These are phyloP conservation scores for Protomyctophum bolini DNA, from an alignment of 2,113 vertebrate species.

Conservation along the genomic window DNA sequence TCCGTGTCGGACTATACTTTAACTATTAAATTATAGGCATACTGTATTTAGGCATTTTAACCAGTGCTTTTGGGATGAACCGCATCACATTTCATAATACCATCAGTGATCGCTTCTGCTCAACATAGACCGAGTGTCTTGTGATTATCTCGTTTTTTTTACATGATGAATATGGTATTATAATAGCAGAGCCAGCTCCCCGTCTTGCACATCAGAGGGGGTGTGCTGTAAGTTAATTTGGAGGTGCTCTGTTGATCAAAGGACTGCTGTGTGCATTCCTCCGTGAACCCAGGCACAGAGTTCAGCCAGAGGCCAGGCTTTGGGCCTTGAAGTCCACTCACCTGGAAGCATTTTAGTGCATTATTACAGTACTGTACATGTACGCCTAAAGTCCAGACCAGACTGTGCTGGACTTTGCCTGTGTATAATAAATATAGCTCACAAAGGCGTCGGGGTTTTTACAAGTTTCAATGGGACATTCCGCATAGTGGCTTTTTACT, in stretches of 20 bases:
- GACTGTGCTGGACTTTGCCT: no score
- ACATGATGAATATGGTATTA: slow-evolving; percentile 40
- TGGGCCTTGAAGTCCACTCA: slow-evolving; percentile 22
- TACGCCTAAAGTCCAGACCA: no score
- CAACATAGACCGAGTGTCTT: not conserved
- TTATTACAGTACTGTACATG: not conserved
- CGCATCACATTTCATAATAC: slow-evolving; percentile 1
- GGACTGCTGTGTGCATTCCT: slow-evolving; percentile 22
- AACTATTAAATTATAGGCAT: slow-evolving; percentile 26
- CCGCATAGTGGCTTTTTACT: no score
- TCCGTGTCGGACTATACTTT: slow-evolving; percentile 1
- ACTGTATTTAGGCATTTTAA: slow-evolving; percentile 31
- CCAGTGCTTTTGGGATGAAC: not conserved
- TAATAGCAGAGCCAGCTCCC: slow-evolving; percentile 38
- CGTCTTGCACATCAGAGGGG: slow-evolving; percentile 30
- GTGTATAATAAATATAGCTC: not conserved
- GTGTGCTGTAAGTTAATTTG: slow-evolving; percentile 26
- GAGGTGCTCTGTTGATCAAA: slow-evolving; percentile 63
- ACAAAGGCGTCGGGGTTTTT: no score
- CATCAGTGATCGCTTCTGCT: slow-evolving; percentile 9
- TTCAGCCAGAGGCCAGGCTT: slow-evolving; percentile 61
- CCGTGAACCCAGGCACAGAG: slow-evolving; percentile 50
- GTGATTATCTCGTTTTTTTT: slow-evolving; percentile 47
- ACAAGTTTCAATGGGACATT: no score
- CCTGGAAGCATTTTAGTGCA: slow-evolving; percentile 33